Base-by-base conservation (phyloP, 2,888 invertebrate genomes). In the Frankliniella intonsa region DNA sequence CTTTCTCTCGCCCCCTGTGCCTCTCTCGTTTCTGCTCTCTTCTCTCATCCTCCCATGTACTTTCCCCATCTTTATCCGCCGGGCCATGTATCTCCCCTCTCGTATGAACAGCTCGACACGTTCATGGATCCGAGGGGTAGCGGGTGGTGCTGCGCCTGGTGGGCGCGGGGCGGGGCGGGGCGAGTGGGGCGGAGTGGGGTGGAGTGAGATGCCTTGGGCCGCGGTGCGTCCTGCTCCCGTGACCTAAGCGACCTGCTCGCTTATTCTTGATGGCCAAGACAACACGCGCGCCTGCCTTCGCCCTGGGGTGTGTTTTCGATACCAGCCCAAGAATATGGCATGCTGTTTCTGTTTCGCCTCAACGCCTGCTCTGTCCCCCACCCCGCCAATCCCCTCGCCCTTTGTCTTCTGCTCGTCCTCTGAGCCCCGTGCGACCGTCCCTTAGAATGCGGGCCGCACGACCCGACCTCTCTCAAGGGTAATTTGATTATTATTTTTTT, bases 121-220 rank as follows among this genome's bases (percentile, higher is more conserved):
- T 38, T 38, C 38, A 38, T 38, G 38, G 38, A 38, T 38, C 38
- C 2, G 38, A 38, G 38, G 38, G 38, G 38, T 38, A 38, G 38
- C 38, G 38, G 38, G 69, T 76, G 69, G 69, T 22, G 69, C n/a
- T 69, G 69, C 22, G 69, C n/a, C 69, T 69, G 19, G 69, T n/a
- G 69, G 22, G 22, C 22, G 69, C n/a, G 69, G n/a, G n/a, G 19
- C n/a, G n/a, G n/a, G n/a, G n/a, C n/a, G n/a, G n/a, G n/a, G n/a
- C n/a, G n/a, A n/a, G n/a, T n/a, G n/a, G 22, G 22, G 69, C 22
- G 22, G 69, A n/a, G 19, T 65, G 65, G 69, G 69, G 69, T n/a
- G n/a, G n/a, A n/a, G n/a, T n/a, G n/a, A n/a, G n/a, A n/a, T n/a
- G 9, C 9, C 69, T n/a, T n/a, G 22, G 69, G 69, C 69, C 22